A percentile compares a stretch with the other conserved stretches of the same genome.
These are phyloP conservation scores for Anthoscopus minutus DNA, from an alignment of 2,113 vertebrate genomes.

Conservation along the genomic window DNA sequence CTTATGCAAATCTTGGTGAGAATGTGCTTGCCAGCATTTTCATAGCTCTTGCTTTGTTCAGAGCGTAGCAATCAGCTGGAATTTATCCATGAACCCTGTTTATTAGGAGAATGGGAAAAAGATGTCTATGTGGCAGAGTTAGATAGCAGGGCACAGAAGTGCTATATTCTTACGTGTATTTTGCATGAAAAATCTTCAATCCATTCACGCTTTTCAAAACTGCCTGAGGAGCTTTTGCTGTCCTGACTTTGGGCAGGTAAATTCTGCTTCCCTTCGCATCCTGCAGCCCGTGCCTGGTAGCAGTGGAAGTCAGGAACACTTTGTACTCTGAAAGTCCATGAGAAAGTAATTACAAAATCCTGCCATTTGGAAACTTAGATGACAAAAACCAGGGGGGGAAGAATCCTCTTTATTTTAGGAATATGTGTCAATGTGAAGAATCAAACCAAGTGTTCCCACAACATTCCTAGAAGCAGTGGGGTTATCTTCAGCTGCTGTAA, in stretches of 20 bases:
- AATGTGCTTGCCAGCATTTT: background rate
- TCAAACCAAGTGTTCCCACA: background rate
- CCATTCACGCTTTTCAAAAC: background rate
- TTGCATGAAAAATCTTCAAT: background rate
- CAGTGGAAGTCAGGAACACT: background rate
- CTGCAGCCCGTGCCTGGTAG: rapidly evolving
- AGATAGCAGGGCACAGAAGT: background rate
- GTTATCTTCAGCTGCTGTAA: background rate
- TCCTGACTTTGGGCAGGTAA: background rate
- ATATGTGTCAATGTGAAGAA: background rate
- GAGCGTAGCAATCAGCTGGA: background rate
- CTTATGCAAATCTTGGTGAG: background rate
- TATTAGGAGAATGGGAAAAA: conserved; percentile 8
- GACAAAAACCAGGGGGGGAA: background rate
- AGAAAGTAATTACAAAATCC: background rate
- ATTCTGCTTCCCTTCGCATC: background rate
- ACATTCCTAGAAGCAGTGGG: background rate
- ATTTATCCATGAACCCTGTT: background rate
- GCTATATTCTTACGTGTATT: rapidly evolving
- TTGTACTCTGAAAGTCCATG: background rate
- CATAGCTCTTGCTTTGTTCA: background rate
- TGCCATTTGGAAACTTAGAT: background rate
- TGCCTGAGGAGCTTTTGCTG: background rate
- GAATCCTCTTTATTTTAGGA: background rate
- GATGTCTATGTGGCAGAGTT: background rate